Base-by-base conservation (phyloP, 2,113 vertebrate genomes). In the Talpa occidentalis region DNA sequence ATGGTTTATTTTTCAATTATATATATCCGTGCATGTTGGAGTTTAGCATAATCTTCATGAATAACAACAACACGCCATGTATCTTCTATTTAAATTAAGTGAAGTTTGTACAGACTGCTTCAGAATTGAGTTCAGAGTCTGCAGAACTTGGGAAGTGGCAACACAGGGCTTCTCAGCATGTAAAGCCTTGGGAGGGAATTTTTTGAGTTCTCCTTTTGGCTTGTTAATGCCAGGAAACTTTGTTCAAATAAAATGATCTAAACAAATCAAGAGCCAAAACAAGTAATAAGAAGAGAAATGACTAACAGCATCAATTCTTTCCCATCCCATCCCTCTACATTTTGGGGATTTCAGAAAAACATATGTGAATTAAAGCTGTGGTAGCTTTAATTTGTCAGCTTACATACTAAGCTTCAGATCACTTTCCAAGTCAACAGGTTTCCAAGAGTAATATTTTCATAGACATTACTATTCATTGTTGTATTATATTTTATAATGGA, bases 1-100 rank as follows among this genome's bases (percentile, higher is more conserved):
- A 93, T 94, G 67, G 70, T 79, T 94, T 96, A 85, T 94, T 96
- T 97, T 95, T 94, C 82, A 93, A 72, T 94, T 94, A 78, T 80
- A 87, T 74, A 42, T 91, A 81, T 76, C 56, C 78, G 74, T 81
- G 78, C 10, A 89, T 93, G 90, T 84, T 91, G 62, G 17, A 88
- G 60, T 93, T 91, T 92, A 96, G 32, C 82, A 93, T 77, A 74
- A 73, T 76, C 37, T 88, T 70, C 79, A 22, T 66, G 88, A 94
- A 96, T 81, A 90, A 88, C 69, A 89, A 32, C 44, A 91, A 47
- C 40, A 79, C 11, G 59, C 32, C 49, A 62, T 70, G 56, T 70
- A 78, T 74, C 54, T 95, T 77, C 72, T 73, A 69, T 84, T 90
- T 93, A 90, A 78, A 90, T 93, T 16, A 54, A 88, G 49, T 69